Evolutionary conservation across 30 jellyfish, hydroid and myxozoan genomes (phyloP), one percentile per base, ranked within the genome.

Genomic region (Aurelia aurita): DNA sequence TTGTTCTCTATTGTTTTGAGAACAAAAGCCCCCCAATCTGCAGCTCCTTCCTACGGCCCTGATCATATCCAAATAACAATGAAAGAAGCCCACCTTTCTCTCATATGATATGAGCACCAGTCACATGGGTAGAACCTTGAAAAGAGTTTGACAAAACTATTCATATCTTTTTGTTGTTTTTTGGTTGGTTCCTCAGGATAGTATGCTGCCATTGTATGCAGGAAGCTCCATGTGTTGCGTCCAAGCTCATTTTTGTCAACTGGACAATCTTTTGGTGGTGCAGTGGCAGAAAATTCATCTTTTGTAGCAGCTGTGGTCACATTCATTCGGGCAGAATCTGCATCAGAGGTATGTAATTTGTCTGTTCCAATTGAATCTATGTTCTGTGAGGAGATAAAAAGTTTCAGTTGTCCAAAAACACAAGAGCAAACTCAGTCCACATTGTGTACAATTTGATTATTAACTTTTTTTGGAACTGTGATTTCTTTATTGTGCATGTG

Each of bases 181-280:
- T 32, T 16, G 0, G 98, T 86, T 22, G 99, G 99, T 34, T 77
- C 60, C n/a, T 90, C 97, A 19, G 99, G 99, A 70, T 90, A 96
- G 91, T 96, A 87, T 21, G 98, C 99, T 35, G 99, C 99, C 98
- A 91, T 96, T 8, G 98, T 90, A 51, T 96, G 99, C 23, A 96
- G 66, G 61, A 96, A 96, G 11, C 97, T 88, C 99, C 99, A 96
- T 0, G 99, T 96, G 9, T 90, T 71, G n/a, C 97, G 96, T 5
- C 99, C 99, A 44, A 96, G 95, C 45, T 82, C 98, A 26, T 64
- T 90, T 32, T 90, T 81, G 80, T 96, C 99, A 51, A 91, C 54
- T 2, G 99, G 99, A 69, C 99, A 96, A 51, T 89, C 97, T 13
- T 29, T 19, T 34, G 81, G 32, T 54, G 20, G 63, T n/a, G 68